Percentiles rank a stretch among this genome's conserved stretches.
Evolutionary conservation across 2,797 vertebrate species (phyloP).

Genomic region (Anableps anableps): DNA sequence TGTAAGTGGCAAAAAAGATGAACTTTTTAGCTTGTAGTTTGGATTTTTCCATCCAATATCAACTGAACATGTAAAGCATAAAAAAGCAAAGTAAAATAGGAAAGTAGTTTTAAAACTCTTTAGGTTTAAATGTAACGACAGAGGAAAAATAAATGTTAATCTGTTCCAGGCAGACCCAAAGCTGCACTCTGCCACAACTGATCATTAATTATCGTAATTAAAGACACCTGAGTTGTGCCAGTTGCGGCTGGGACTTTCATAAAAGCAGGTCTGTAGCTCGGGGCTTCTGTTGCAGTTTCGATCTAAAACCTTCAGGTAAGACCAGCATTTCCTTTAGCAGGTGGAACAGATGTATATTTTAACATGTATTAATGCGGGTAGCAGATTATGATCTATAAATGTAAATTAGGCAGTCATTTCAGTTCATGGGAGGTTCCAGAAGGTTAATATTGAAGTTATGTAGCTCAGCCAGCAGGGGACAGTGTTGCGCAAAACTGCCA

Average conservation of each 20-base stretch:
- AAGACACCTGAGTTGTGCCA: slow-evolving; percentile 21
- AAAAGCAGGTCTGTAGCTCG: not conserved
- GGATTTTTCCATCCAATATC: too few species aligned
- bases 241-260: not conserved
- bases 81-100: not conserved
- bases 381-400: not conserved
- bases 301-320: slow-evolving; percentile 14
- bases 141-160: not conserved
- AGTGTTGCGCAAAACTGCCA: slow-evolving; percentile 4
- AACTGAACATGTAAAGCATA: not conserved
- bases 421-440: too few species aligned
- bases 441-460: not conserved
- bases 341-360: not conserved
- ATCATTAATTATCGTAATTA: slow-evolving; percentile 7
- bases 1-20: not conserved
- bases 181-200: not conserved
- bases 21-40: not conserved
- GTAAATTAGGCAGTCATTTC: not conserved
- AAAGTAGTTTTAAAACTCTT: not conserved
- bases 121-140: not conserved
- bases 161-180: not conserved
- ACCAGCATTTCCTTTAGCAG: not conserved
- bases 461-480: slow-evolving; percentile 53
- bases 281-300: not conserved
- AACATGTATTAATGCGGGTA: not conserved